Evolutionary conservation across 2,113 vertebrate species (phyloP).

Genomic region (Prietella phreatophila): DNA sequence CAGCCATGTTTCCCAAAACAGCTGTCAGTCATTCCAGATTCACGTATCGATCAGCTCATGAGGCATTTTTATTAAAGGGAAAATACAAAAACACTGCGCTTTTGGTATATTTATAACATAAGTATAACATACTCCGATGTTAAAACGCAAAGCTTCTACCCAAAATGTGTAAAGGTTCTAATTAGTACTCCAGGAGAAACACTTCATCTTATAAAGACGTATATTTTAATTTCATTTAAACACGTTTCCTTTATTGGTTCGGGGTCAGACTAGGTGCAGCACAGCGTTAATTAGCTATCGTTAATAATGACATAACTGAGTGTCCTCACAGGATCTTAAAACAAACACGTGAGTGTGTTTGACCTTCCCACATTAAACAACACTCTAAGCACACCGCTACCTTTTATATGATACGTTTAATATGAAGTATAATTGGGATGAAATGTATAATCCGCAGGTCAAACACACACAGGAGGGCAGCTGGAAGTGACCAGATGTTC

Average conservation of each 20-base stretch:
- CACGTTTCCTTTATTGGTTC: no score
- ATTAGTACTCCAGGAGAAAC: no score
- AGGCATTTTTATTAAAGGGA: background rate
- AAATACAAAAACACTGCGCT: no score
- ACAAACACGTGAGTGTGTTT: background rate
- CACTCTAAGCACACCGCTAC: background rate
- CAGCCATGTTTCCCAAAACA: background rate
- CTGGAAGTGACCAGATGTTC: slow-evolving; percentile 70
- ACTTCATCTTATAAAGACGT: no score
- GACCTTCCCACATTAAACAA: background rate
- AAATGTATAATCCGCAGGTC: slow-evolving; percentile 57
- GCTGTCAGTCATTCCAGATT: background rate
- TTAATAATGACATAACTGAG: background rate
- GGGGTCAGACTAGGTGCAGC: background rate
- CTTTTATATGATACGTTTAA: slow-evolving; percentile 39
- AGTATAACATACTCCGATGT: no score
- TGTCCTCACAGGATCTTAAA: background rate
- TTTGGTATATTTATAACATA: no score
- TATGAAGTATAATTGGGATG: slow-evolving; percentile 15
- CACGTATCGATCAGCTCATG: background rate
- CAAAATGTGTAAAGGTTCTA: background rate
- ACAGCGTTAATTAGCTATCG: background rate
- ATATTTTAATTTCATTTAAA: no score
- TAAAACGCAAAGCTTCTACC: no score
- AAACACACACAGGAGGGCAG: slow-evolving; percentile 59